Evolutionary conservation across 2,113 vertebrate genomes (phyloP), one percentile per base, ranked within the genome.

Genomic region (Cyprinodon variegatus): DNA sequence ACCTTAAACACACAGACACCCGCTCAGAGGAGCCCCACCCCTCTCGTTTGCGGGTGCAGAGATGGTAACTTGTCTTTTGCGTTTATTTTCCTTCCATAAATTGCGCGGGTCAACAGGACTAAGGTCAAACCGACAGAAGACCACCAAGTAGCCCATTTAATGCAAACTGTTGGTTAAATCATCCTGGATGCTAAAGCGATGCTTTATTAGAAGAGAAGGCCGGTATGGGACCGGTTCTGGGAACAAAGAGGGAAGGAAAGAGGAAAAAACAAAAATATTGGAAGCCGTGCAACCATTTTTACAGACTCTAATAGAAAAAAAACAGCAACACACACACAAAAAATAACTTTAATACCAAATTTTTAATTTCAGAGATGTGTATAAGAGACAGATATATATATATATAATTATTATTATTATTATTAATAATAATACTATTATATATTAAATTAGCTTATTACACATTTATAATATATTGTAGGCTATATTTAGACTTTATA

Each of bases 1-100:
- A 46, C 65, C 74, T 70, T 41, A 46, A 50, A 70, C 73, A 76
- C 45, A 76, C 69, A 68, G 59, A 81, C 37, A 72, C 62, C 45
- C 68, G 64, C 78, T 50, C 80, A 79, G 80, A 76, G 65, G 90
- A 87, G 83, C 79, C 81, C 74, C 85, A 29, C 29, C 29, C 29
- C 41, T n/a, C 39, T 68, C 66, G 74, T 75, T 14, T 72, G 64
- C 60, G 77, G 77, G 88, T 48, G 76, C 83, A 72, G 82, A 77
- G 85, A 78, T 89, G 82, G 86, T 93, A 93, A 95, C 93, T 88
- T 88, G 78, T 77, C 83, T 90, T 93, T 91, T 76, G 87, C 45
- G 93, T 95, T 95, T 95, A 95, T 95, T 96, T 95, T 93, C 91
- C 90, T 94, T 95, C 74, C 68, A 68, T 84, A 73, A 79, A 77